phyloP scores from a whole-genome alignment of 30 jellyfish, hydroid and myxozoan species.

The Chrysaora quinquecirrha region DNA sequence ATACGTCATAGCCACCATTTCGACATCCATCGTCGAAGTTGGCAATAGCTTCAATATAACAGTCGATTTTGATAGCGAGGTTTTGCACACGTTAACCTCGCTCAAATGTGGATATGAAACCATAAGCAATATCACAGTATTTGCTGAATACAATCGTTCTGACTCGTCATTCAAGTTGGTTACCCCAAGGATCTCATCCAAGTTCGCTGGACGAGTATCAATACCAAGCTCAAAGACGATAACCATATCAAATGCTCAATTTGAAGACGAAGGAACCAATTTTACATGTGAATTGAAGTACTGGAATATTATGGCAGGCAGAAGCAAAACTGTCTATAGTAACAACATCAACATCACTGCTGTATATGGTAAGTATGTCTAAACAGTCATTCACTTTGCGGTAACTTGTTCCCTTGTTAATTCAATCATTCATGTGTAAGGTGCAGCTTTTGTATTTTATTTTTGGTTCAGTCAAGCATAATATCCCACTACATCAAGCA shows the following conservation, averaged over 20 bases:
- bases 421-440: too few relatives aligned
- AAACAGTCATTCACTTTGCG: too few relatives aligned
- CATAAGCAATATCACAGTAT: background rate
- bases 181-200: background rate
- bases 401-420: too few relatives aligned
- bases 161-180: background rate
- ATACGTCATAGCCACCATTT: background rate
- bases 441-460: too few relatives aligned
- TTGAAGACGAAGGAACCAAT: conserved; percentile 2
- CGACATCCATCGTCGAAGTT: background rate
- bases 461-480: too few relatives aligned
- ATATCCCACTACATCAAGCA: too few relatives aligned
- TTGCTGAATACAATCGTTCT: background rate
- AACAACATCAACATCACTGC: background rate
- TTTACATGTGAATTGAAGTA: background rate
- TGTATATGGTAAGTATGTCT: conserved; percentile 5
- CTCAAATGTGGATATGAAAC: conserved; percentile 1
- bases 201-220: background rate
- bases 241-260: background rate
- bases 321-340: background rate
- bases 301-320: background rate
- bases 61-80: background rate
- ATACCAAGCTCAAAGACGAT: background rate
- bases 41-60: conserved; percentile 1
- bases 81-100: background rate